Base-by-base conservation (phyloP, 53 echinoderm and acorn worm genomes). In the Mesocentrotus franciscanus region DNA sequence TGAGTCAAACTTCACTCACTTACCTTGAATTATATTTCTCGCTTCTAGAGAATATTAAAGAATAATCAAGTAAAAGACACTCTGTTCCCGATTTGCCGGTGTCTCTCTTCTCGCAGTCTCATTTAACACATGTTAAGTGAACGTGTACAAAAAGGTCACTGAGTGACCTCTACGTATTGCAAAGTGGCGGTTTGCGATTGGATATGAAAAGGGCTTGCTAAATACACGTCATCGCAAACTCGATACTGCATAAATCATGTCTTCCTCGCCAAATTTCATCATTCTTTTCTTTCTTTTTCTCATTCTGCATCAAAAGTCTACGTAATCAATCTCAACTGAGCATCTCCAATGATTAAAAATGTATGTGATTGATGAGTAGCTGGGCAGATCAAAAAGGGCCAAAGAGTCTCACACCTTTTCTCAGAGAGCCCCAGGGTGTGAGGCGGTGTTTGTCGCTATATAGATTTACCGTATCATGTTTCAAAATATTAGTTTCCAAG, bases 111-210 rank as follows among this genome's bases (percentile, higher is more conserved):
- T 68, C 24, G 17, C 36, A 0, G 11, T 66, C 91, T 64, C 35
- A 68, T 36, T n/a, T 39, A 81, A 57, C 79, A 79, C 56, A 57
- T 81, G 60, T 60, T 33, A 60, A 83, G 61, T 34, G 61, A 81
- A 94, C 94, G 94, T 94, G 94, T 94, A 94, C 94, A 79, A 94
- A 78, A 83, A 57, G 83, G 83, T 79, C 79, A 81, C 1, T n/a
- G 8, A 24, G 29, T 94, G 79, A 81, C 94, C 94, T 61, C 79
- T 9, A 75, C 60, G 93, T 81, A 55, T 39, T 94, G 94, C 94
- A 61, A 94, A 94, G 94, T 94, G 94, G 94, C 94, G 83, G 59
- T 26, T n/a, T 35, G 79, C 83, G 79, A 94, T 94, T 94, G 94
- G 94, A 60, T 61, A 61, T 61, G 83, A 60, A 83, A 83, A 94